A percentile compares a stretch with the other conserved stretches of the same genome.
Evolutionary conservation across 2,797 vertebrate genomes (phyloP).

Genomic region (Sebastes baramenuke): DNA sequence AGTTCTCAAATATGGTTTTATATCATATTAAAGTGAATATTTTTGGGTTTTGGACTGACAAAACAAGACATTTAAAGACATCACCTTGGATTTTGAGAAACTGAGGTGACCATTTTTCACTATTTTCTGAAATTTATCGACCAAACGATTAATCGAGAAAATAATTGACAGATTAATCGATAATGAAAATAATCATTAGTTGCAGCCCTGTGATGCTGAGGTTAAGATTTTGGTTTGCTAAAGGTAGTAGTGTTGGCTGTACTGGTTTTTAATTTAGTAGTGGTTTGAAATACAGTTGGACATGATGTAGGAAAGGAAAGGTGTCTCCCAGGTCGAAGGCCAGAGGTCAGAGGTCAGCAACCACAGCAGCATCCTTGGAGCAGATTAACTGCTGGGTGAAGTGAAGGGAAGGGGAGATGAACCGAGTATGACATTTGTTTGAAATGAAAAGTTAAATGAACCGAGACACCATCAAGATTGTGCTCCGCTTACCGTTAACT

Average conservation of each 20-base stretch:
- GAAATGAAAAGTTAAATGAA: constrained; percentile 27
- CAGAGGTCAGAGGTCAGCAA: constrained; percentile 59
- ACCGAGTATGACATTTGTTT: background rate
- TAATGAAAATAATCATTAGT: too few relatives aligned
- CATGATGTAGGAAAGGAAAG: background rate
- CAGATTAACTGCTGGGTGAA: constrained; percentile 1
- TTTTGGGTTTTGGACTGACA: too few relatives aligned
- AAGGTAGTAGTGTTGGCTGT: background rate
- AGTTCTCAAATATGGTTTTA: too few relatives aligned
- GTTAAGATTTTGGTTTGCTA: background rate
- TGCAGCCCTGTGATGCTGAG: too few relatives aligned
- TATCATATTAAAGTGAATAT: too few relatives aligned
- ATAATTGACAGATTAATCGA: too few relatives aligned
- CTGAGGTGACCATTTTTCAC: too few relatives aligned
- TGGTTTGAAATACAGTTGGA: background rate
- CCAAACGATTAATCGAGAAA: too few relatives aligned
- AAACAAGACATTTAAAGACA: too few relatives aligned
- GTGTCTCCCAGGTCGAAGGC: background rate
- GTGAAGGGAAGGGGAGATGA: background rate
- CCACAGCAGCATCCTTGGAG: constrained; percentile 37
- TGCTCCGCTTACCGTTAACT: constrained; percentile 2
- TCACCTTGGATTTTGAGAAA: too few relatives aligned
- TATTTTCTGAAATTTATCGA: too few relatives aligned
- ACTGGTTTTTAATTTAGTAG: background rate
- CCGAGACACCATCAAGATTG: background rate